These are phyloP conservation scores for Coreius guichenoti DNA, from an alignment of 2,797 vertebrate genomes.

Conservation along the genomic window DNA sequence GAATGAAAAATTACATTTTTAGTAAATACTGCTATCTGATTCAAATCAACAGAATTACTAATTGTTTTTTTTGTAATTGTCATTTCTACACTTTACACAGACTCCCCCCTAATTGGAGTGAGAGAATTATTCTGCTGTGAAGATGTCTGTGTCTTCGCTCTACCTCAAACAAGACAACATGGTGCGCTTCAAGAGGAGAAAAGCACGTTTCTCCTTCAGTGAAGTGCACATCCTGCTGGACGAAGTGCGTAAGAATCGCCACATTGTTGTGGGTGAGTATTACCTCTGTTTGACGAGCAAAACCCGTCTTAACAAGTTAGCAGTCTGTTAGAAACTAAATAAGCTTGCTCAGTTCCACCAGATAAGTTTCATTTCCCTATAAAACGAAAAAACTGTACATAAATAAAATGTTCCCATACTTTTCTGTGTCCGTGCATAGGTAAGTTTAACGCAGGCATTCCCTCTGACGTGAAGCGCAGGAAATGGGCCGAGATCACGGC, in stretches of 20 bases:
- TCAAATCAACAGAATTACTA: neutral
- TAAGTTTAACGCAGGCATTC: constrained; percentile 79
- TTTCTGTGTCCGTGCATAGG: constrained; percentile 64
- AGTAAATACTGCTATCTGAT: neutral
- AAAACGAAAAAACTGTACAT: neutral
- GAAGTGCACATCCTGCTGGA: constrained; percentile 83
- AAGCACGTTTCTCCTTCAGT: constrained; percentile 81
- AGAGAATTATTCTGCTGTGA: constrained; percentile 26
- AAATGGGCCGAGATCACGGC: constrained; percentile 82
- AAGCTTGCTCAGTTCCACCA: neutral
- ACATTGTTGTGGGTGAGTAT: constrained; percentile 79
- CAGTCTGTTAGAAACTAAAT: neutral
- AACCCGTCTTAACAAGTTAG: neutral
- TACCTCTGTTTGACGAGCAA: neutral
- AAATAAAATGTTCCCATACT: neutral
- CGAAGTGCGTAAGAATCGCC: constrained; percentile 81
- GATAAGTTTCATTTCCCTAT: neutral
- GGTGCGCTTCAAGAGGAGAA: constrained; percentile 80
- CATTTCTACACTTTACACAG: neutral
- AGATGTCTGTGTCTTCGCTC: constrained; percentile 74
- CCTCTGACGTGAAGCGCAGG: constrained; percentile 77
- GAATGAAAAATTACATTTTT: neutral
- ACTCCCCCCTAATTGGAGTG: neutral
- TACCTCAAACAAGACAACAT: constrained; percentile 72
- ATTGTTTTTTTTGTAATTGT: neutral